Conservation (phyloP, 1,140 invertebrate genomes). For the Tetraneura akinire region DNA sequence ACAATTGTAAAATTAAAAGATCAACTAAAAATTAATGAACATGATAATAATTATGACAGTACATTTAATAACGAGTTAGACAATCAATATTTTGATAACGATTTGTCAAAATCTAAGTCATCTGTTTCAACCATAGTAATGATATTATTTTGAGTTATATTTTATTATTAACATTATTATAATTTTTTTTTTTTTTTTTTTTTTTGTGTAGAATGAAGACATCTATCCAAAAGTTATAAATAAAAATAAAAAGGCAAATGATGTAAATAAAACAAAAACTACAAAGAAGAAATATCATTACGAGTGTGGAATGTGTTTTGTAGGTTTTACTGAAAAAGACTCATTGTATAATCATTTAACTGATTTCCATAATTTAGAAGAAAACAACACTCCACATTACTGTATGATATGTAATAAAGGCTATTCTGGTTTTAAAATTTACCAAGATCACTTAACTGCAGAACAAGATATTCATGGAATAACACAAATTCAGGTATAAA, state of each 20-base stretch:
- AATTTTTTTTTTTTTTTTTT: neutral
- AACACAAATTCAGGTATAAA: constrained; percentile 13
- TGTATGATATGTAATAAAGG: constrained; percentile 39
- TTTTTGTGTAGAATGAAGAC: no score
- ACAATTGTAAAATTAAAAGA: neutral
- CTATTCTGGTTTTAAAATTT: constrained; percentile 20
- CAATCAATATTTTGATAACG: constrained; percentile 25
- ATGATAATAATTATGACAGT: neutral
- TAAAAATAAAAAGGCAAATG: neutral
- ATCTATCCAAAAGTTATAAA: neutral
- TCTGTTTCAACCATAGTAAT: constrained; percentile 28
- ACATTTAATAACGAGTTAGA: neutral
- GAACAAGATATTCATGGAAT: constrained; percentile 12
- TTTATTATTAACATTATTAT: neutral
- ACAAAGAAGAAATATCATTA: neutral
- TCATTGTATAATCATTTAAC: constrained; percentile 22
- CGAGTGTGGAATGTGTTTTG: constrained; percentile 22
- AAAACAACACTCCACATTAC: constrained; percentile 34
- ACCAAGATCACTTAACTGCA: constrained; percentile 12
- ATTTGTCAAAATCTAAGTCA: constrained; percentile 16
- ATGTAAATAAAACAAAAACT: constrained; percentile 1
- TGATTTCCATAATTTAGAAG: constrained; percentile 9
- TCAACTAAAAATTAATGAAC: neutral
- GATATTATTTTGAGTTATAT: neutral
- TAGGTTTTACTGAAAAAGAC: constrained; percentile 18